A percentile compares a stretch with the other conserved stretches of the same genome.
These are phyloP conservation scores for Stenchaetothrips biformis DNA, from an alignment of 2,888 invertebrate species.

Conservation along the genomic window DNA sequence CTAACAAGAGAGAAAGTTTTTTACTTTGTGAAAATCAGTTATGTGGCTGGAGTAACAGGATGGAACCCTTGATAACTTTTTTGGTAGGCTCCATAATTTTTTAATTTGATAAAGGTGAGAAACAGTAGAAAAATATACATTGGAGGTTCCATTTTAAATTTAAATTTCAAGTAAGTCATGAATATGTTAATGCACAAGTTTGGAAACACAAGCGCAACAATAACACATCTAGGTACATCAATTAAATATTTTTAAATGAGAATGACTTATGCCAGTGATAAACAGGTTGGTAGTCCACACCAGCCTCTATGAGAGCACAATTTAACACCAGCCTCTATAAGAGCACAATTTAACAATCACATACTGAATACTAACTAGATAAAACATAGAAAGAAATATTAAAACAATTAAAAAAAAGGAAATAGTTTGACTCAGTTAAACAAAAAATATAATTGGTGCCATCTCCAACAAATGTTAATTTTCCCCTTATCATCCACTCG, in stretches of 20 bases:
- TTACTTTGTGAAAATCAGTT: too few species aligned
- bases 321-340: neutral
- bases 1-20: too few species aligned
- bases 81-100: too few species aligned
- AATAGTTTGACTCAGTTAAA: neutral
- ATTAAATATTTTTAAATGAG: neutral
- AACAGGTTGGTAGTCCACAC: neutral
- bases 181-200: neutral
- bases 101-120: neutral
- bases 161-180: neutral
- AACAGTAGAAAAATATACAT: constrained; percentile 12
- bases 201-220: neutral
- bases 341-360: neutral
- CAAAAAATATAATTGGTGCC: neutral
- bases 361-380: neutral
- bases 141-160: neutral
- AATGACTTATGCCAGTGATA: neutral
- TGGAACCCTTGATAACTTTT: too few species aligned
- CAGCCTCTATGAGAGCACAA: neutral
- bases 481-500: neutral
- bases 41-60: too few species aligned
- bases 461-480: neutral
- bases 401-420: neutral
- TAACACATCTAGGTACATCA: neutral
- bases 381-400: neutral